Evolutionary conservation across 2,888 invertebrate genomes (phyloP), one percentile per base, ranked within the genome.

Genomic region (Julus scandinavius): DNA sequence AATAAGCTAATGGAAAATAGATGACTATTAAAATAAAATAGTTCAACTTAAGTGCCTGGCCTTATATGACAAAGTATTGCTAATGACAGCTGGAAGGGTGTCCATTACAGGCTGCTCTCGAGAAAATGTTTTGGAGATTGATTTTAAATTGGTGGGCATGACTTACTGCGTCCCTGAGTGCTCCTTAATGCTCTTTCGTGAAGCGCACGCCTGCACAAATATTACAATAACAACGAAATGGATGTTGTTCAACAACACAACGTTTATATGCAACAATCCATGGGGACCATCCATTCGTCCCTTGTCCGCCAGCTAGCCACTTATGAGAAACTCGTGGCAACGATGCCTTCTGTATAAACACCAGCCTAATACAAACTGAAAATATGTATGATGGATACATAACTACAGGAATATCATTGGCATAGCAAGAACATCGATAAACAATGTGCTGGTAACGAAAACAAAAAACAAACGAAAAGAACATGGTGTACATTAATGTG

Each of bases 141-240:
- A 58, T 58, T 58, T 58, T 11, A 58, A 58, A 58, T 58, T 58
- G 58, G 58, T 58, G 58, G 58, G 58, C 58, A 58, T 58, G 15
- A 58, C 58, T 58, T 58, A 58, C 58, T 58, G 58, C 58, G 58
- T 58, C 58, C 58, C 58, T 58, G 15, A 58, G 58, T 58, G 58
- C 58, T 58, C 58, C 58, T 58, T 58, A 58, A 58, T 58, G 15
- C 15, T 15, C 58, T 58, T 17, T 58, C 58, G 58, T 58, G 58
- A 58, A 58, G 17, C 58, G 58, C 11, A 4, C 58, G 58, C 15
- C 58, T 15, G 15, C 58, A 58, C 58, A 58, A 58, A 58, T 58
- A 58, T 58, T 58, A 58, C 58, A 58, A 58, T 58, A 58, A 58
- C 58, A 58, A 58, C 58, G 58, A 58, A 58, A 58, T 58, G 11